These are phyloP conservation scores for Crotalus helleri DNA, from an alignment of 2,113 vertebrate species.

Conservation along the genomic window DNA sequence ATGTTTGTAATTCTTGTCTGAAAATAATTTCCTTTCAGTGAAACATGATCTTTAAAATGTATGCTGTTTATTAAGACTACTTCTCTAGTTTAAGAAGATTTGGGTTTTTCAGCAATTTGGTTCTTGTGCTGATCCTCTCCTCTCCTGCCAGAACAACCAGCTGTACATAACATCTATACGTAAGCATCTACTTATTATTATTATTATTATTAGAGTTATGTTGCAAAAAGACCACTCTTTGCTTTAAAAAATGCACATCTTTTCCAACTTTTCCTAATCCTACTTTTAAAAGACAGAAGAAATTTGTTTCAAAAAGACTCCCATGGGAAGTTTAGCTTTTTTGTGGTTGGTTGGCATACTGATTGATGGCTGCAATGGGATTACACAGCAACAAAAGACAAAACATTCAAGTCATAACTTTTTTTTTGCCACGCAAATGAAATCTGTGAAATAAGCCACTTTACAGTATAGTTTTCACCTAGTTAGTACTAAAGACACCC, in stretches of 20 bases:
- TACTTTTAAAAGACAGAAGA: neutral
- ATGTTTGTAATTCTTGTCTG: neutral
- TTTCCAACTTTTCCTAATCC: neutral
- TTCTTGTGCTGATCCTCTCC: neutral
- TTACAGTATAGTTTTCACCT: neutral
- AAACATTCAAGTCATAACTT: neutral
- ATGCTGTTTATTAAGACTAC: neutral
- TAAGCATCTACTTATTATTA: neutral
- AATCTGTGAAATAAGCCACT: neutral
- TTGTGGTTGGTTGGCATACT: neutral
- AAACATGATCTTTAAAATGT: neutral
- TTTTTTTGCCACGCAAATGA: neutral
- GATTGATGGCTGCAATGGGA: neutral
- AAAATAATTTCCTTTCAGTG: neutral
- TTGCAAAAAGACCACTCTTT: neutral
- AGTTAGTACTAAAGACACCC: neutral
- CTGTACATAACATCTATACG: neutral
- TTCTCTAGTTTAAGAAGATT: neutral
- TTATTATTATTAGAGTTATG: neutral
- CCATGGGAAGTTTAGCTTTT: neutral
- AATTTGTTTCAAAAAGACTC: neutral
- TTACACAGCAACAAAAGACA: neutral
- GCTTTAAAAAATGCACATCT: neutral
- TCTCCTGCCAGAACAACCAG: neutral
- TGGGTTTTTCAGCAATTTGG: neutral